Percentiles rank a stretch among this genome's conserved stretches.
Evolutionary conservation across 2,888 invertebrate species (phyloP).

Genomic region (Megalurothrips usitatus): DNA sequence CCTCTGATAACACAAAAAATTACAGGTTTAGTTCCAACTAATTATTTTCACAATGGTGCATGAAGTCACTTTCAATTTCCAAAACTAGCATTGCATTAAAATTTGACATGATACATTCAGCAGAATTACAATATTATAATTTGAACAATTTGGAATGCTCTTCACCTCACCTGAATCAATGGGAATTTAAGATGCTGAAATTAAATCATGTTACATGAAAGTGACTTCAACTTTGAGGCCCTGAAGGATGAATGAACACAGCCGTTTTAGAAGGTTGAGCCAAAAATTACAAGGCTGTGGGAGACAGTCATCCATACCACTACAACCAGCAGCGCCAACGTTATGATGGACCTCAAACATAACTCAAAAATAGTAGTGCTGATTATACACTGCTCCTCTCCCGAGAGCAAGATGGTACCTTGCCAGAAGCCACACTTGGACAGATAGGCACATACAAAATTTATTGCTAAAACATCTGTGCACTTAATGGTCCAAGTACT

Average conservation of each 20-base stretch:
- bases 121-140: neutral
- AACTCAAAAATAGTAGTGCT: neutral
- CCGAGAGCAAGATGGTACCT: neutral
- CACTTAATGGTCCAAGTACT: neutral
- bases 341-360: neutral
- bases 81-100: neutral
- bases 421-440: neutral
- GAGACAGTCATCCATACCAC: neutral
- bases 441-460: neutral
- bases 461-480: conserved; percentile 4
- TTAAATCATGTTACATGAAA: too few species aligned
- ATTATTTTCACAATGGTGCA: neutral
- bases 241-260: neutral
- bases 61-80: neutral
- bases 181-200: too few species aligned
- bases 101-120: neutral
- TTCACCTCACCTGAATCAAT: neutral
- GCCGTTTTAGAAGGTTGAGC: neutral
- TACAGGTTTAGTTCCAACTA: neutral
- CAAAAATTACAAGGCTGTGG: neutral
- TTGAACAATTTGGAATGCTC: neutral
- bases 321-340: neutral
- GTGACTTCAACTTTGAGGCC: neutral
- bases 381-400: neutral
- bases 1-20: neutral